A percentile compares a stretch with the other conserved stretches of the same genome.
Conservation (phyloP, 2,797 vertebrate genomes). For the Selene dorsalis region DNA sequence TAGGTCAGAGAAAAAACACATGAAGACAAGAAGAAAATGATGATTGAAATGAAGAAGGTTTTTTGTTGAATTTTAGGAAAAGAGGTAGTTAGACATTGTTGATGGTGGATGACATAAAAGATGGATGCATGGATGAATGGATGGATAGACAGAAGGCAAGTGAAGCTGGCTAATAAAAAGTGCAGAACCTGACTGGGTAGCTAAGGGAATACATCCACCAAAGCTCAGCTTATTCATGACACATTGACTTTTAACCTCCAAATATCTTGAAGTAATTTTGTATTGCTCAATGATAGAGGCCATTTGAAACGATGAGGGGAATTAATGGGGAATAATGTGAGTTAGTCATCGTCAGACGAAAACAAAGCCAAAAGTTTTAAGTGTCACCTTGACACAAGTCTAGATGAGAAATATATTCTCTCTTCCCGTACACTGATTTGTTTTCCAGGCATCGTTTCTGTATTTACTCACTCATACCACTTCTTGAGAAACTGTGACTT, state of each 20-base stretch:
- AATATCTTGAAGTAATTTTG: constrained; percentile 78
- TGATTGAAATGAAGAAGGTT: background rate
- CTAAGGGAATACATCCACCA: constrained; percentile 25
- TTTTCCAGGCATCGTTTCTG: constrained; percentile 38
- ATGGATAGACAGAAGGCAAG: background rate
- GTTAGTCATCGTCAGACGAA: constrained; percentile 72
- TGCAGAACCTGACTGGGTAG: constrained; percentile 15
- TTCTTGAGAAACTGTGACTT: constrained; percentile 7
- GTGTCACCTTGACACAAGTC: constrained; percentile 58
- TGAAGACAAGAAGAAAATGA: background rate
- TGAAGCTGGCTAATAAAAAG: constrained; percentile 23
- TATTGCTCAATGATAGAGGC: constrained; percentile 72
- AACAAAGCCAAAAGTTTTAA: constrained; percentile 67
- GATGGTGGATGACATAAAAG: constrained; percentile 14
- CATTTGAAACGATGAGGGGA: constrained; percentile 68
- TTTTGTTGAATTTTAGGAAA: background rate
- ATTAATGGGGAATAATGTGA: constrained; percentile 73
- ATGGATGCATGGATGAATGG: constrained; percentile 1
- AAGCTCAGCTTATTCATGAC: constrained; percentile 34
- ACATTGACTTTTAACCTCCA: constrained; percentile 38
- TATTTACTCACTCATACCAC: constrained; percentile 3
- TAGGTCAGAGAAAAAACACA: background rate
- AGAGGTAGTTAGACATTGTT: background rate
- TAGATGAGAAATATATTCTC: constrained; percentile 16
- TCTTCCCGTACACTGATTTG: constrained; percentile 6